Evolutionary conservation across 2,113 vertebrate genomes (phyloP), one percentile per base, ranked within the genome.

Genomic region (Oncorhynchus nerka): DNA sequence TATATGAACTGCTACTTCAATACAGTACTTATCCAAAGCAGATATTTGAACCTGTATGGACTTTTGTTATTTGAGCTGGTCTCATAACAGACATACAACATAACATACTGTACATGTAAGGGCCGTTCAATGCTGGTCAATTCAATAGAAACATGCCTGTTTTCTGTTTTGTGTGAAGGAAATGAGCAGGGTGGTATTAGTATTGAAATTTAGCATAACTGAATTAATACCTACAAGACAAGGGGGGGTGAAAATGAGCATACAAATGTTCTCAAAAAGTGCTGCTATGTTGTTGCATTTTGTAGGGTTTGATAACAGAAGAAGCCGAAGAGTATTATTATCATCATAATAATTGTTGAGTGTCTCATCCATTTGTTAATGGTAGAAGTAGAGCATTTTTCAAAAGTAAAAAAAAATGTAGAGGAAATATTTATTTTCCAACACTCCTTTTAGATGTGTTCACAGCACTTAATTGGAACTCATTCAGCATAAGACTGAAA

Each of bases 241-340:
- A 26, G 9, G 82, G 26, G 75, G 81, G 3, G 39, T 70, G 69
- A 70, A 84, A 71, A 77, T 2, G 82, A 87, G 89, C 85, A 85
- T 90, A 86, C 87, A 88, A 92, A 93, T 92, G 91, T 93, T 89
- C 88, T 89, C 87, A 88, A 89, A 89, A 92, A 87, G 91, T 93
- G 93, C 93, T 94, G 92, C 93, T 93, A 94, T 75, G 65, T 87
- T 85, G 86, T 89, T 90, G 90, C 90, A 83, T 83, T 85, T 82
- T 80, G 73, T 81, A 83, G 16, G 32, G 79, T 87, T 86, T 84
- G 83, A 85, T 85, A 82, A 87, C 84, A 83, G 84, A 93, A 88
- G 79, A 89, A 91, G 91, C 90, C 90, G 89, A 93, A 91, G 93
- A 87, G 93, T 93, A 84, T 79, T 83, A 84, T 91, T 69, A 78